phyloP scores from a whole-genome alignment of 92 coral and sea anemone species.

The Plumapathes pennacea region DNA sequence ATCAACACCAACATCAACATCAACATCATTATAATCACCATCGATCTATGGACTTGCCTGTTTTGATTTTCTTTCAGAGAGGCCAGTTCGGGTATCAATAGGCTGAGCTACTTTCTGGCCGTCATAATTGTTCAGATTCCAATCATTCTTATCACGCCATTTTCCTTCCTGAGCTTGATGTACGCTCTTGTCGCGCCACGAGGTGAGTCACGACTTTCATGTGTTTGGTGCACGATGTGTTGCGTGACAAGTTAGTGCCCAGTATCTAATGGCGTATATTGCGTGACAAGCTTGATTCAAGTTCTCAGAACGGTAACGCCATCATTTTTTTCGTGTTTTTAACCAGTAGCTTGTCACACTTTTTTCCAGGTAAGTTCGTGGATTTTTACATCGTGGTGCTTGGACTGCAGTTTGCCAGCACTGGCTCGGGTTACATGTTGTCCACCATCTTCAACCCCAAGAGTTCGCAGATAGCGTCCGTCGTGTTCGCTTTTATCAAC shows the following conservation, averaged over 20 bases:
- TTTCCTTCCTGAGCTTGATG: slow-evolving; percentile 72
- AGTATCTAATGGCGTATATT: too few relatives aligned
- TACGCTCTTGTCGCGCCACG: slow-evolving; percentile 77
- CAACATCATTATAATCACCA: background rate
- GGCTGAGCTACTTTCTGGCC: slow-evolving; percentile 81
- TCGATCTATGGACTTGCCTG: background rate
- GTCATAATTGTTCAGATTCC: slow-evolving; percentile 81
- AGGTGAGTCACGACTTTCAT: too few relatives aligned
- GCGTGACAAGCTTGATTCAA: too few relatives aligned
- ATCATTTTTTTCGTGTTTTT: background rate
- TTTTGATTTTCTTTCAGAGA: slow-evolving; percentile 35
- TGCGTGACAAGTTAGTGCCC: too few relatives aligned
- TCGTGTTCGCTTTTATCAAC: slow-evolving; percentile 52
- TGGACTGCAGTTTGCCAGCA: slow-evolving; percentile 72
- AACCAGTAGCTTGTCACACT: background rate
- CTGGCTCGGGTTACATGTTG: slow-evolving; percentile 78
- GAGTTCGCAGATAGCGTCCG: slow-evolving; percentile 91
- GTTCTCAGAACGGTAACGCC: background rate
- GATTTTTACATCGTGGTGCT: slow-evolving; percentile 65
- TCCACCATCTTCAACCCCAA: slow-evolving; percentile 82
- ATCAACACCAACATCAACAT: too few relatives aligned
- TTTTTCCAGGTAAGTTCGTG: slow-evolving; percentile 34
- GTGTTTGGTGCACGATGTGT: too few relatives aligned
- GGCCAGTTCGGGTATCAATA: slow-evolving; percentile 77
- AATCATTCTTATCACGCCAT: slow-evolving; percentile 65